Conservation (phyloP, 1,140 invertebrate genomes). For the Homalodisca vitripennis region DNA sequence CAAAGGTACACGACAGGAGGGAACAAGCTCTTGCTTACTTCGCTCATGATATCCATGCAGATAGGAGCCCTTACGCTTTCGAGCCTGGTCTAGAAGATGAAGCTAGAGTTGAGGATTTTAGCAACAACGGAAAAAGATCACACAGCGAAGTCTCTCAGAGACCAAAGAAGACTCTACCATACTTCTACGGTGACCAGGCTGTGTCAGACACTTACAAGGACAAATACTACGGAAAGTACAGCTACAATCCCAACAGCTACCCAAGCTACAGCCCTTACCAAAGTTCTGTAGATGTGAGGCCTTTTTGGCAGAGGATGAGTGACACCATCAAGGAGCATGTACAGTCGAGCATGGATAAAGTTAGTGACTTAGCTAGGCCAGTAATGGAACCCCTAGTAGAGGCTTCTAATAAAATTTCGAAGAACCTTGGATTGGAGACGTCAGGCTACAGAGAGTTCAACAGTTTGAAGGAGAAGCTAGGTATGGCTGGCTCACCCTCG, state of each 20-base stretch:
- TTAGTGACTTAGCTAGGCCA: constrained; percentile 66
- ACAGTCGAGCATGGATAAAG: constrained; percentile 64
- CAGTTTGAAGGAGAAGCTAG: constrained; percentile 67
- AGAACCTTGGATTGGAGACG: constrained; percentile 65
- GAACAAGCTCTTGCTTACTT: constrained; percentile 43
- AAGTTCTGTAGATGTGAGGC: constrained; percentile 51
- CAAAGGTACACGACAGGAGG: constrained; percentile 44
- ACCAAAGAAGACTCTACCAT: constrained; percentile 48
- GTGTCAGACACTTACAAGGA: constrained; percentile 27
- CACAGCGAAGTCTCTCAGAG: constrained; percentile 40
- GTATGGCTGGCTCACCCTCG: constrained; percentile 52
- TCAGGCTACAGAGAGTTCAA: constrained; percentile 44
- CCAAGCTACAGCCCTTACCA: constrained; percentile 49
- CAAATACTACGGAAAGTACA: constrained; percentile 39
- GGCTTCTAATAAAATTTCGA: constrained; percentile 72
- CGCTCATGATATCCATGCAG: constrained; percentile 46
- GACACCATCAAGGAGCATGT: constrained; percentile 70
- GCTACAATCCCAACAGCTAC: constrained; percentile 32
- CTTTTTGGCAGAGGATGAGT: constrained; percentile 69
- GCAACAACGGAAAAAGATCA: constrained; percentile 44
- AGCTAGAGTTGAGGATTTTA: constrained; percentile 50
- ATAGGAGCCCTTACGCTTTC: constrained; percentile 48
- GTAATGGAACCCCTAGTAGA: constrained; percentile 71
- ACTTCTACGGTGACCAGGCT: constrained; percentile 37
- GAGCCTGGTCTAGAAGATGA: constrained; percentile 45